Evolutionary conservation across 1,140 invertebrate species (phyloP), one percentile per base, ranked within the genome.

Genomic region (Hycleus cichorii): DNA sequence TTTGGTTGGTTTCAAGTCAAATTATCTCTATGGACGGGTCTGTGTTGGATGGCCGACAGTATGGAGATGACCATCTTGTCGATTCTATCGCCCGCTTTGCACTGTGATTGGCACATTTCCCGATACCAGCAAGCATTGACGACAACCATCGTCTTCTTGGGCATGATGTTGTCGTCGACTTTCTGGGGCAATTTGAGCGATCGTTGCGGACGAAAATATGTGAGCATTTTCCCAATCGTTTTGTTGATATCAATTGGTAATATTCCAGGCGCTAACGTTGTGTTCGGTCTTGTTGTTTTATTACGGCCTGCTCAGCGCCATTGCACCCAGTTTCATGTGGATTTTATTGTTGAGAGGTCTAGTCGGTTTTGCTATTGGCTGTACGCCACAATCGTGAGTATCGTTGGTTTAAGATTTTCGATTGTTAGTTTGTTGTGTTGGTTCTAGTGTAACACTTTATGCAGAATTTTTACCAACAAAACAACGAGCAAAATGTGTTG

Each of bases 51-150:
- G 93, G 91, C 94, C 27, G 95, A 98, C 75, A 94, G 92, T 42
- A 97, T 97, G 94, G 95, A 97, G 79, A 97, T 97, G 89, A 97
- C 95, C 71, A 95, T 97, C 69, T 76, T 98, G 5, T 92, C 91
- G 64, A 95, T 97, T 63, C 74, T 97, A 10, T 92, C 91, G 46
- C 93, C 94, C 46, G 91, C 93, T 0, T 75, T 97, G 12, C 91
- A 93, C 72, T 97, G 94, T 76, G 88, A 92, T 74, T 97, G 94
- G 94, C 85, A 89, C 68, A 89, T 97, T 62, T 83, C 86, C 60
- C 83, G 88, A 76, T 82, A 83, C 64, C 81, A 83, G 66, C 81
- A 83, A 75, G 82, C 82, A 40, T 66, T 83, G 18, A 83, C 81
- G 27, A 84, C 82, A 49, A 83, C 82, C n/a, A 81, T 93, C 59